Evolutionary conservation across 2,797 vertebrate genomes (phyloP).

Genomic region (Bovichtus diacanthus): DNA sequence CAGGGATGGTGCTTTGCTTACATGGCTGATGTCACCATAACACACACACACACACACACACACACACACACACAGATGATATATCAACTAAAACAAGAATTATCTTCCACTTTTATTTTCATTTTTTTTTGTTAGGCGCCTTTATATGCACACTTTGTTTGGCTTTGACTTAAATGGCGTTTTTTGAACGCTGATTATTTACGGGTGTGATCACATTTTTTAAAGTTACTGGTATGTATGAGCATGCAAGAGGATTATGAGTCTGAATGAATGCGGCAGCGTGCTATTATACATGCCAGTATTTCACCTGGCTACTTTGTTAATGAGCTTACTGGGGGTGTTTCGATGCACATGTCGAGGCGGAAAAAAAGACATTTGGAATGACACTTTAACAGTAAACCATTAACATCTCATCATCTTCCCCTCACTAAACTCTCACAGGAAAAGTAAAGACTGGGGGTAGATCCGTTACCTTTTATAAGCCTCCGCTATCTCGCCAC

Average conservation of each 20-base stretch:
- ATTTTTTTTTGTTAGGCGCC: not conserved
- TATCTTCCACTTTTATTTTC: not conserved
- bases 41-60: not conserved
- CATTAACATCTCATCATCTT: rapidly evolving
- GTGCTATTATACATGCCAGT: constrained; percentile 6
- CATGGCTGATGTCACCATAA: constrained; percentile 54
- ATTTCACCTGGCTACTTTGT: constrained; percentile 4
- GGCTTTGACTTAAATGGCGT: not conserved
- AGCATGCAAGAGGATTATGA: constrained; percentile 17
- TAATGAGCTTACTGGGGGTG: not conserved
- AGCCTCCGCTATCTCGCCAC: constrained; percentile 46
- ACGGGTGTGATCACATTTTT: rapidly evolving
- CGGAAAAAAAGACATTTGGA: too few species aligned
- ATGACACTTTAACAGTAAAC: not conserved
- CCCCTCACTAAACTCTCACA: not conserved
- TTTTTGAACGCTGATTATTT: rapidly evolving
- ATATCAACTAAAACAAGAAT: not conserved
- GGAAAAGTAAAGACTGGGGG: not conserved
- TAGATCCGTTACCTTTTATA: constrained; percentile 41
- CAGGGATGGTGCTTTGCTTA: constrained; percentile 20
- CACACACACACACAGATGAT: not conserved
- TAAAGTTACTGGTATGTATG: not conserved
- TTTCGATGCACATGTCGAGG: not conserved
- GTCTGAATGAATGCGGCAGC: constrained; percentile 35
- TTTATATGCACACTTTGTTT: not conserved